phyloP scores from a whole-genome alignment of 2,888 invertebrate genomes.

The Scaptomyza tumidula region DNA sequence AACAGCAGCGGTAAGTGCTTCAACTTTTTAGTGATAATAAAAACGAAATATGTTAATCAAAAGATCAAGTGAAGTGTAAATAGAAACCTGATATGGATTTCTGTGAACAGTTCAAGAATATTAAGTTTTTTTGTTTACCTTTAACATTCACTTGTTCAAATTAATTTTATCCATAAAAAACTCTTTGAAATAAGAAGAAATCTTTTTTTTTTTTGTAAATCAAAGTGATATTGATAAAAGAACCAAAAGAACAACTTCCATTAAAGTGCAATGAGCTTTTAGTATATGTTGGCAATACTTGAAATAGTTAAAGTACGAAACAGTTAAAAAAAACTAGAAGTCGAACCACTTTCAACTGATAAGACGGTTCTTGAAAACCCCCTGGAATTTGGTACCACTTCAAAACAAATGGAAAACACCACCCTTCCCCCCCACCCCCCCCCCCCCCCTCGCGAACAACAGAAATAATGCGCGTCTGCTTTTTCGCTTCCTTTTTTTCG shows the following conservation, averaged over 20 bases:
- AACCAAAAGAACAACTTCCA: too few relatives aligned
- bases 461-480: background rate
- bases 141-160: background rate
- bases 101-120: background rate
- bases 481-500: slow-evolving; percentile 20
- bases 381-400: background rate
- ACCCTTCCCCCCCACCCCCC: too few relatives aligned
- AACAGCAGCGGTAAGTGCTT: slow-evolving; percentile 87
- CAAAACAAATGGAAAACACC: background rate
- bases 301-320: background rate
- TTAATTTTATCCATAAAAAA: background rate
- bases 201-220: too few relatives aligned
- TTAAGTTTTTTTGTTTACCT: background rate
- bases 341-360: background rate
- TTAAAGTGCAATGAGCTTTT: background rate
- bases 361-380: background rate
- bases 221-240: too few relatives aligned
- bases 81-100: background rate
- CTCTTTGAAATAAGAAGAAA: too few relatives aligned
- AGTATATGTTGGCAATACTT: background rate
- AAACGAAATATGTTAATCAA: background rate
- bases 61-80: background rate
- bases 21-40: background rate
- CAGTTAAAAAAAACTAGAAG: background rate
- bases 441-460: too few relatives aligned